A percentile compares a stretch with the other conserved stretches of the same genome.
Evolutionary conservation across 2,113 vertebrate species (phyloP).

Genomic region (Ophiodon elongatus): DNA sequence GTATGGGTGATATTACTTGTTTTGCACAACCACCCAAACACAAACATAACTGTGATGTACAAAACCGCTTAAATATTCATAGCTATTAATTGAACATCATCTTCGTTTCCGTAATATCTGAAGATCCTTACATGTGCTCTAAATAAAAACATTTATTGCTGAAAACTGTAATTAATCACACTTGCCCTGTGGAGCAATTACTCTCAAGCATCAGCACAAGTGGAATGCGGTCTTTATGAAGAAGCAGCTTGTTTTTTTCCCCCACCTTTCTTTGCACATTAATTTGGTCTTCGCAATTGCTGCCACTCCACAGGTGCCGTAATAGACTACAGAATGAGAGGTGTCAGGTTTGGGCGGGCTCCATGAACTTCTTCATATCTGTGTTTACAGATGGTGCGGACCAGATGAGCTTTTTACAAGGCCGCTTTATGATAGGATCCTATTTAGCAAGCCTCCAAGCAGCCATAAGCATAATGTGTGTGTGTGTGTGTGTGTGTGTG

Average conservation of each 20-base stretch:
- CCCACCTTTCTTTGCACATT: conserved; percentile 13
- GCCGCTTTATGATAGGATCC: conserved; percentile 65
- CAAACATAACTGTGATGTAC: background rate
- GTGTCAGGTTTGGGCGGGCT: conserved; percentile 39
- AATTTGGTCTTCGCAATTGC: conserved; percentile 19
- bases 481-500: background rate
- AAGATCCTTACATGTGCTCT: conserved; percentile 20
- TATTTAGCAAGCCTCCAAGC: conserved; percentile 59
- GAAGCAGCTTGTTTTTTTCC: background rate
- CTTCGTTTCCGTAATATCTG: conserved; percentile 13
- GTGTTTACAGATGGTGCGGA: conserved; percentile 74
- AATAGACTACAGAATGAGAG: conserved; percentile 50
- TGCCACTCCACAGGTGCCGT: background rate
- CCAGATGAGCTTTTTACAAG: conserved; percentile 80
- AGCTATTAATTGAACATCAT: conserved; percentile 16
- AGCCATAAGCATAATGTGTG: conserved; percentile 42
- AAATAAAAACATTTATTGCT: conserved; percentile 37
- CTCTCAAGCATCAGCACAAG: conserved; percentile 24
- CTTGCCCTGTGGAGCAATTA: conserved; percentile 17
- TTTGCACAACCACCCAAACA: background rate
- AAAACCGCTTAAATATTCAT: conserved; percentile 32
- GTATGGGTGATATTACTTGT: background rate
- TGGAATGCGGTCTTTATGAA: conserved; percentile 7
- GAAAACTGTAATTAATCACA: conserved; percentile 45
- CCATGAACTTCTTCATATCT: conserved; percentile 53